Evolutionary conservation across 2,113 vertebrate genomes (phyloP).

Genomic region (Phalacrocorax pelagicus): DNA sequence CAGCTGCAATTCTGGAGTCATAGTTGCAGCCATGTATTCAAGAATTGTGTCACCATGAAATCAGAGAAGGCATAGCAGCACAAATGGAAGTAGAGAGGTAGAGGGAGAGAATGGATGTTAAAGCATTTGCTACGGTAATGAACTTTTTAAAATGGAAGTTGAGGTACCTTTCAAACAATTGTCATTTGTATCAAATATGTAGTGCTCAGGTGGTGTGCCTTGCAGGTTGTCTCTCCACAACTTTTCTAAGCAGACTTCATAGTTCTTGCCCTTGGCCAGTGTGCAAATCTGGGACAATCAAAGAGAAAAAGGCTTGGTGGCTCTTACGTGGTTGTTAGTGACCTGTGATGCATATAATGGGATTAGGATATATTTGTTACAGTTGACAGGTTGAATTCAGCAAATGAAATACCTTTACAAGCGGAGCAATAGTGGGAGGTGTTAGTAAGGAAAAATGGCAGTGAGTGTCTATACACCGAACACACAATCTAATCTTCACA

Average conservation of each 20-base stretch:
- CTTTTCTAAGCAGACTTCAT: constrained; percentile 3
- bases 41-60: background rate
- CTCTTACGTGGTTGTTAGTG: background rate
- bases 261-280: constrained; percentile 35
- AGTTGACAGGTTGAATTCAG: constrained; percentile 34
- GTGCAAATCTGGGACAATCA: constrained; percentile 51
- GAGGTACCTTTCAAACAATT: constrained; percentile 1
- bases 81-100: background rate
- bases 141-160: background rate
- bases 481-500: background rate
- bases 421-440: background rate
- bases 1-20: background rate
- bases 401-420: constrained; percentile 48
- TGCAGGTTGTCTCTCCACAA: background rate
- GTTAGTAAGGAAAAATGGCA: background rate
- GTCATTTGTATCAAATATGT: background rate
- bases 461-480: background rate
- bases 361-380: constrained; percentile 62
- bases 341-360: constrained; percentile 46
- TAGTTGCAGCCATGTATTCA: background rate
- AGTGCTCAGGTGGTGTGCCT: background rate
- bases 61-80: background rate
- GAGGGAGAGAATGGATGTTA: background rate
- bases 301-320: constrained; percentile 6
- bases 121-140: background rate